Base-by-base conservation (phyloP, 2,888 invertebrate species). In the Ceratothoa steindachneri region DNA sequence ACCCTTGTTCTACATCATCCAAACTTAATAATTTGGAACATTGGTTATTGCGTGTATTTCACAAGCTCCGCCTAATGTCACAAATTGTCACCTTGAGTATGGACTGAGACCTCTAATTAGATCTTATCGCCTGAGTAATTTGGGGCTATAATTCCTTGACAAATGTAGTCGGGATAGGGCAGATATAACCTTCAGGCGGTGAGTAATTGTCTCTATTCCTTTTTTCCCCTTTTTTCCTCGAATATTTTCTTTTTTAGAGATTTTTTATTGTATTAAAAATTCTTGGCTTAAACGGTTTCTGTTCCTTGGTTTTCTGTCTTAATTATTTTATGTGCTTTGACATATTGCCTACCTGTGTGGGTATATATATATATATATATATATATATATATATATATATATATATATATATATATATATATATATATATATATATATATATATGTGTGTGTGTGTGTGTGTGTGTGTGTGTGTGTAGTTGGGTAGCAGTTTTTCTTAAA, bases 341-440 rank as follows among this genome's bases (percentile, higher is more conserved):
- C 55, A 55, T 22, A 55, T 55, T 55, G 55, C 55, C 24, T 55
- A 55, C 55, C 24, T 55, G 55, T 55, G 24, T 55, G 15, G 15
- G 15, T 55, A 55, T 55, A 55, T 55, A 55, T 55, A 55, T 55
- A 55, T 55, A 55, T 55, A 55, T 55, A 55, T 55, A 55, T 55
- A 55, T 55, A 55, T 55, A 55, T 55, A 55, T 55, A 12, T 55
- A 12, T 55, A 19, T 55, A 19, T 55, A 19, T 55, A 55, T 55
- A 55, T 55, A 55, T 55, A 55, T 55, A 55, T 55, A 55, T 55
- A 55, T 55, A 55, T 55, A 55, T 55, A 55, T 55, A 55, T 55
- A 55, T 55, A 55, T 55, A 55, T 55, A 55, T 55, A 19, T 19
- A 19, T 55, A 55, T 12, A 19, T 7, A 55, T 7, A 41, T 41